A percentile compares a stretch with the other conserved stretches of the same genome.
Evolutionary conservation across 2,113 vertebrate genomes (phyloP).

Genomic region (cat (Felis catus)): DNA sequence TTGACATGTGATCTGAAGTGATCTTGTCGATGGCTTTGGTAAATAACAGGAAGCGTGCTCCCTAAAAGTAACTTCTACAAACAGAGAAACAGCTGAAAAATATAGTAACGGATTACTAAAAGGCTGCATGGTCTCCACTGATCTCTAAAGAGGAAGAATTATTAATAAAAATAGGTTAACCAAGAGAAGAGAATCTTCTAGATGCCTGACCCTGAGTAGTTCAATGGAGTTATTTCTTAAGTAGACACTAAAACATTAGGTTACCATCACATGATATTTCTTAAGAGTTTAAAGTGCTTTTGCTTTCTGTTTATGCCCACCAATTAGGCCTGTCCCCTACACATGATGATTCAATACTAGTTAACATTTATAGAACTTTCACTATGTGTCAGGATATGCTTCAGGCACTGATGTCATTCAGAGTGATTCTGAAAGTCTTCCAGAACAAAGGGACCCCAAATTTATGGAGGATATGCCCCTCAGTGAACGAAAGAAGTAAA

Average conservation of each 20-base stretch:
- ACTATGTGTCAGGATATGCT: not conserved
- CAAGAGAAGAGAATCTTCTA: not conserved
- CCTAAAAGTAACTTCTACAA: not conserved
- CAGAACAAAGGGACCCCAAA: not conserved
- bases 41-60: not conserved
- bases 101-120: not conserved
- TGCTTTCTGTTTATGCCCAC: slow-evolving; percentile 1
- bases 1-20: not conserved
- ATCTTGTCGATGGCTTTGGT: not conserved
- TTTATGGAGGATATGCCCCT: not conserved
- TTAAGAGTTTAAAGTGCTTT: not conserved
- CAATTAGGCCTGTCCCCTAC: not conserved
- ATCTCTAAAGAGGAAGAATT: not conserved
- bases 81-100: not conserved
- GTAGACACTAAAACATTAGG: not conserved
- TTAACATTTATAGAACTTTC: not conserved
- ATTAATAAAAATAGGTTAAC: not conserved
- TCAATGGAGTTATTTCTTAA: not conserved
- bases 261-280: not conserved
- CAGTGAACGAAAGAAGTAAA: not conserved
- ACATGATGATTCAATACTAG: not conserved
- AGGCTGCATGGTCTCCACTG: not conserved
- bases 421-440: not conserved
- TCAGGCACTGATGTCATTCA: not conserved
- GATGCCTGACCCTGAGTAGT: not conserved